Evolutionary conservation across 2,888 invertebrate genomes (phyloP), one percentile per base, ranked within the genome.

Genomic region (Elmis aenea): DNA sequence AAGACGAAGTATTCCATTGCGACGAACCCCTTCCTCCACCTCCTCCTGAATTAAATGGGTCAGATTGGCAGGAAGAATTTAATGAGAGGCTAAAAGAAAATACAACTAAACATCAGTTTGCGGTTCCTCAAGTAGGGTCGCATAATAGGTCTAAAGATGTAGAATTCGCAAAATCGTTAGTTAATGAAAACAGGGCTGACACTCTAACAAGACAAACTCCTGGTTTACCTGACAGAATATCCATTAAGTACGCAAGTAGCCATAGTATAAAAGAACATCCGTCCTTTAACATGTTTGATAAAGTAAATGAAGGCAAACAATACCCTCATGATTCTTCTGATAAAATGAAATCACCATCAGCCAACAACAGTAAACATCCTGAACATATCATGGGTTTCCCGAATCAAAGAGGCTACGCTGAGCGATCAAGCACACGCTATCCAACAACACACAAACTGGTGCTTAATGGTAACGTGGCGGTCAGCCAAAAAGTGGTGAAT

Each of bases 11-110:
- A 10, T 62, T 75, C 40, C 70, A 73, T 36, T 73, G 71, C 49
- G 80, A 80, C 52, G 79, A 79, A 50, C 80, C 81, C 4, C 62
- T 81, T 35, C 80, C 81, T 5, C 80, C 81, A 2, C 81, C 81
- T 2, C 81, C 81, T 1, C 73, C 76, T 1, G 75, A 75, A 47
- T 60, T 73, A 38, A 62, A 64, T 28, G 39, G 46, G 10, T 38
- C 49, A 2, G 57, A 61, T 21, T 64, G 64, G 62, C 58, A 60
- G 31, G 58, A 50, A 46, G 61, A 55, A 40, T 52, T 57, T 52
- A 57, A 51, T 45, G 58, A 52, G n/a, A 48, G 58, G 32, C 36
- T 60, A 15, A 57, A 51, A 31, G 59, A 58, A 48, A 53, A 44
- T 38, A 50, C 51, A 37, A 49, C 58, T 15, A 44, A 50, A 25